Conservation (phyloP, 30 jellyfish, hydroid and myxozoan genomes). For the Cassiopea andromeda region DNA sequence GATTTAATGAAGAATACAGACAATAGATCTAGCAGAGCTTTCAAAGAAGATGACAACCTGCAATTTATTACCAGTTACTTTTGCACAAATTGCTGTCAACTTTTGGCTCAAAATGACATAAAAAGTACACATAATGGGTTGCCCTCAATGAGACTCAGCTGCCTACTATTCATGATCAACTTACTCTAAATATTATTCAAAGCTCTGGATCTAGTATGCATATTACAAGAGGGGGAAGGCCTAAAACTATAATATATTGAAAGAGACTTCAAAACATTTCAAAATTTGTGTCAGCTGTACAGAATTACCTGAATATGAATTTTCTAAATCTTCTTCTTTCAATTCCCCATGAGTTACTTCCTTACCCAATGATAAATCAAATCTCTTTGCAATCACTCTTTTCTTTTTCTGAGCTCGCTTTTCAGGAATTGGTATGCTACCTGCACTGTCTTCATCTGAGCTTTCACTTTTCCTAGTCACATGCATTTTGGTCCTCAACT, state of each 20-base stretch:
- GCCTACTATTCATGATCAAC: too few species aligned
- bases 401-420: not conserved
- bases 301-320: slow-evolving; percentile 32
- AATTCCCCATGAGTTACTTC: not conserved
- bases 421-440: not conserved
- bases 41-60: too few species aligned
- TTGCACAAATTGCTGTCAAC: too few species aligned
- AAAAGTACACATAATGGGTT: too few species aligned
- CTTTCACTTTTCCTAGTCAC: slow-evolving; percentile 2
- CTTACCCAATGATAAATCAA: not conserved
- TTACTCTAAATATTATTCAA: too few species aligned
- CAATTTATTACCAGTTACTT: too few species aligned
- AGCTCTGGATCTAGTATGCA: too few species aligned
- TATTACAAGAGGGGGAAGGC: too few species aligned
- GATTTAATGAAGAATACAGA: too few species aligned
- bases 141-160: too few species aligned
- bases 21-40: too few species aligned
- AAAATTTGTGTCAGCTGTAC: not conserved
- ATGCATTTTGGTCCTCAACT: slow-evolving; percentile 13
- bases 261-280: not conserved
- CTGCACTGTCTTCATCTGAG: slow-evolving; percentile 31
- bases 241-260: not conserved
- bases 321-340: not conserved
- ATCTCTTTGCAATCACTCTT: slow-evolving; percentile 3
- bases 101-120: too few species aligned